Evolutionary conservation across 2,888 invertebrate genomes (phyloP), one percentile per base, ranked within the genome.

Genomic region (Cylindroiulus punctatus): DNA sequence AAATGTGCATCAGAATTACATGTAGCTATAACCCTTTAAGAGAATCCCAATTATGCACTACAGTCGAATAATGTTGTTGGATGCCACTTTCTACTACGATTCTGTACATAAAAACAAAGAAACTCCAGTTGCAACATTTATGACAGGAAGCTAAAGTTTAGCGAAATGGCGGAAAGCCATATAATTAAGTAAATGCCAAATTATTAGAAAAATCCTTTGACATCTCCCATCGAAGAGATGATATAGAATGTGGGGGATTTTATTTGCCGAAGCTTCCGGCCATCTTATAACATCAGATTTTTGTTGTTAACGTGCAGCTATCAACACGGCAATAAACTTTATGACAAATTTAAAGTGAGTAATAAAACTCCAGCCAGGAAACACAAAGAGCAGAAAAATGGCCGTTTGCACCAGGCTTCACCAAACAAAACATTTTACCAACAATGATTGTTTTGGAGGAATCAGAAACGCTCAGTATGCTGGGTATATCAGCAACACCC

Each of bases 301-400:
- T 26, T 65, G 65, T 65, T 65, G 65, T 65, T 65, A 22, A 26
- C 17, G 65, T n/a, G n/a, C 65, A 7, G 65, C 19, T 26, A 65
- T 65, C 65, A 65, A 65, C 65, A 10, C 4, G 8, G 26, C 26
- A 65, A 65, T 65, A 65, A 65, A 65, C 26, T 65, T 65, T 26
- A 65, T 65, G 65, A 65, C 26, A 65, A 65, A 65, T 65, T 65
- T 65, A 65, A 65, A 65, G 65, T 26, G 26, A 65, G 65, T 65
- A 22, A 65, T 65, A 65, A 65, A 65, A 65, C 26, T 22, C 2
- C n/a, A 65, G 26, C 65, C 8, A 26, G 12, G 26, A 26, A 65
- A 65, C 19, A 10, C 4, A 17, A 12, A n/a, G 52, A 52, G 4
- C n/a, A 7, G 10, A 26, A 65, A 65, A 10, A 52, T 19, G n/a